phyloP scores from a whole-genome alignment of 2,888 invertebrate genomes.

The Mamestra brassicae region DNA sequence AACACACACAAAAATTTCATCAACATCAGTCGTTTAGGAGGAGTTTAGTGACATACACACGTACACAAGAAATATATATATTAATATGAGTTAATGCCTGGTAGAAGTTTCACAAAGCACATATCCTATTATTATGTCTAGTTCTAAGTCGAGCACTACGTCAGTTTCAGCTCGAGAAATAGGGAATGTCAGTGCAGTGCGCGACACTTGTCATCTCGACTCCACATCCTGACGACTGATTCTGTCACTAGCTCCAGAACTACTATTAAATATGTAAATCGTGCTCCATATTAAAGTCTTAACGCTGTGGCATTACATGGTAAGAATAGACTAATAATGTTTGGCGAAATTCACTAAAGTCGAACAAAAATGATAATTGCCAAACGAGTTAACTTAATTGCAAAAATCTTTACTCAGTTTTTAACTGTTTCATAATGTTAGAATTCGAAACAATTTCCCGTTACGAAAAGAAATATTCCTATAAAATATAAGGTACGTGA shows the following conservation, averaged over 20 bases:
- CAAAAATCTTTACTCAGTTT: neutral
- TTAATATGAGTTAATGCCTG: neutral
- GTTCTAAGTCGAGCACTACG: slow-evolving; percentile 8
- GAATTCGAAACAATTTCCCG: neutral
- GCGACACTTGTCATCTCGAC: slow-evolving; percentile 26
- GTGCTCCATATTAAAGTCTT: slow-evolving; percentile 34
- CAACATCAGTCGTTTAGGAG: too few species aligned
- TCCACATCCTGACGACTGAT: slow-evolving; percentile 28
- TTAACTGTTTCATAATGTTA: neutral
- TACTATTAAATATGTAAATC: slow-evolving; percentile 50
- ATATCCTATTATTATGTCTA: slow-evolving; percentile 16
- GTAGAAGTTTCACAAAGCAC: neutral
- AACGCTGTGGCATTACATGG: slow-evolving; percentile 1
- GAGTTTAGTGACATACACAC: too few species aligned
- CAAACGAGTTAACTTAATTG: neutral
- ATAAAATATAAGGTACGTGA: neutral
- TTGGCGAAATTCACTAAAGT: neutral
- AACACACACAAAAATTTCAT: too few species aligned
- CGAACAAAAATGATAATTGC: neutral
- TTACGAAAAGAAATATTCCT: neutral
- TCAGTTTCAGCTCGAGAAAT: slow-evolving; percentile 32
- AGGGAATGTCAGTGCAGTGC: slow-evolving; percentile 24
- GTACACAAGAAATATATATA: too few species aligned
- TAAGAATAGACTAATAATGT: neutral
- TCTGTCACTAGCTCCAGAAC: slow-evolving; percentile 33